Percentiles rank a stretch among this genome's conserved stretches.
Evolutionary conservation across 2,888 invertebrate species (phyloP).

Genomic region (Mimachlamys varia): DNA sequence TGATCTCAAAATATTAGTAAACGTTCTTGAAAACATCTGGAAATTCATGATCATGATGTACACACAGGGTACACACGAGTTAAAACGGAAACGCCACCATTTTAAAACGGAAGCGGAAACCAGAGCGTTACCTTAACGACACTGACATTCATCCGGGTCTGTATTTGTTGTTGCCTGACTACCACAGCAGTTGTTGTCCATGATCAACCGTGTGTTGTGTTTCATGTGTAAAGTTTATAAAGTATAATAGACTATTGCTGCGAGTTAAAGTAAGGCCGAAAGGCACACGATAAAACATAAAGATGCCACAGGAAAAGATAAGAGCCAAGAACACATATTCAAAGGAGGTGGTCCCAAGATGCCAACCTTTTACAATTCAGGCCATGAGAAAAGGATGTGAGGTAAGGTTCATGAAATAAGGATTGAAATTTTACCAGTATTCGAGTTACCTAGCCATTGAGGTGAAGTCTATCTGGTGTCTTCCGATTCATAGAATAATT

Average conservation of each 20-base stretch:
- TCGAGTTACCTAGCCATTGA: no score
- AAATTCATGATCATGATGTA: background rate
- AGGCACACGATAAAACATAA: background rate
- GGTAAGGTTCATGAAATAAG: background rate
- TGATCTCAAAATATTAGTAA: background rate
- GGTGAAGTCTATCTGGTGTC: no score
- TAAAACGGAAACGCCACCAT: background rate
- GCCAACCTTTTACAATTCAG: background rate
- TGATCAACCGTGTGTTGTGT: slow-evolving; percentile 38
- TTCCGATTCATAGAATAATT: no score
- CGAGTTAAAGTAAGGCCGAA: background rate
- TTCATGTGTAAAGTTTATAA: background rate
- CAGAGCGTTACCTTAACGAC: background rate
- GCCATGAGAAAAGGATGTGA: background rate
- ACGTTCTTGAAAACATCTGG: background rate
- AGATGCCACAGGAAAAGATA: background rate
- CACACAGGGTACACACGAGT: background rate
- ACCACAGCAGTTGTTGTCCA: slow-evolving; percentile 47
- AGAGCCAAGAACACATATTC: background rate
- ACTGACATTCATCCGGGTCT: slow-evolving; percentile 45
- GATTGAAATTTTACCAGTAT: no score
- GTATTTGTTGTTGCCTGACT: slow-evolving; percentile 52
- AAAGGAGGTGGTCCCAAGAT: background rate
- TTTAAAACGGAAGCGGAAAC: slow-evolving; percentile 19
- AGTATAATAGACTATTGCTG: background rate